phyloP scores from a whole-genome alignment of 2,888 invertebrate genomes.

The Rugalucina vietnamica region DNA sequence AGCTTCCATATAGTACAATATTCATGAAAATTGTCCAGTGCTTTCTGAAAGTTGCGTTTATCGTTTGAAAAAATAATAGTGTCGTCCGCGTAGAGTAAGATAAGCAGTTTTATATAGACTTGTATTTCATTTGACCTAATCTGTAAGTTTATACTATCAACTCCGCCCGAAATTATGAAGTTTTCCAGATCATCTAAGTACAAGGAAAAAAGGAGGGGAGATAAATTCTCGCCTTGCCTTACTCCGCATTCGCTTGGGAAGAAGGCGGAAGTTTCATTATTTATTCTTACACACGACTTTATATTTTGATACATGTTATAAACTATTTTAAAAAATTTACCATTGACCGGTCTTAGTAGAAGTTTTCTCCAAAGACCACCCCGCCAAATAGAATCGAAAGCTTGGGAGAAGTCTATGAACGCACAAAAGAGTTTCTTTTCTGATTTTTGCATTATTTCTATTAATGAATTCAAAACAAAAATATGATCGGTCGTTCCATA shows the following conservation, averaged over 20 bases:
- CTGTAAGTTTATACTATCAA: neutral
- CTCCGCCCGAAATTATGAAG: neutral
- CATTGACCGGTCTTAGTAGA: neutral
- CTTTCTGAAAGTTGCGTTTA: neutral
- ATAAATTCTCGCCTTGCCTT: constrained; percentile 29
- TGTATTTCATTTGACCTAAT: neutral
- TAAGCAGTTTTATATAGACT: constrained; percentile 2
- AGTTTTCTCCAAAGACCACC: constrained; percentile 15
- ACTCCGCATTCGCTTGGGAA: constrained; percentile 17
- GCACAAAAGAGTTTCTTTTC: constrained; percentile 34
- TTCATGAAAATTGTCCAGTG: constrained; percentile 7
- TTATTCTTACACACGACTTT: constrained; percentile 29
- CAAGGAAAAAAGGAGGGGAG: constrained; percentile 25
- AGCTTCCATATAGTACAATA: constrained; percentile 37
- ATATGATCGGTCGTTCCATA: constrained; percentile 36
- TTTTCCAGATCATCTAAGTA: constrained; percentile 40
- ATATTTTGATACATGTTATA: constrained; percentile 23
- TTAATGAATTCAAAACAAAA: constrained; percentile 28
- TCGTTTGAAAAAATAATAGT: constrained; percentile 29
- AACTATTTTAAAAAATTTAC: neutral
- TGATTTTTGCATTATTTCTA: neutral
- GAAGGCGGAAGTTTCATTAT: constrained; percentile 10
- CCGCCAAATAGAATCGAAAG: constrained; percentile 43
- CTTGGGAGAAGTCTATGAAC: constrained; percentile 35
- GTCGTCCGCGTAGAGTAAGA: constrained; percentile 34